These are phyloP conservation scores for Aromia moschata DNA, from an alignment of 2,888 invertebrate genomes.

Conservation along the genomic window DNA sequence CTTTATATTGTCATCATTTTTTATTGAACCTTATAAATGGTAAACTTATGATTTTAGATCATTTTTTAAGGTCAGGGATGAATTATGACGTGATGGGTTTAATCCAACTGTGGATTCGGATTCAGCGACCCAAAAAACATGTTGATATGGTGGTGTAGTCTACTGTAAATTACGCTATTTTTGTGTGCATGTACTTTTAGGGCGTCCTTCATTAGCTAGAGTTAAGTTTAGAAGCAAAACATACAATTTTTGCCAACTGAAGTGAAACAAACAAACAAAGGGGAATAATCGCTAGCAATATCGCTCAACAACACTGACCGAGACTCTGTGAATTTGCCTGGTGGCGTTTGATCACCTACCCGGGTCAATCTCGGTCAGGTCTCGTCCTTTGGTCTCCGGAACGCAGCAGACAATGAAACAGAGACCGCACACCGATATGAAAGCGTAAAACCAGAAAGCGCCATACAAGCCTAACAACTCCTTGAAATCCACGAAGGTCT, in stretches of 20 bases:
- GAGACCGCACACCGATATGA: conserved; percentile 81
- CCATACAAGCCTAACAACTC: conserved; percentile 80
- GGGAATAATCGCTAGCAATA: conserved; percentile 47
- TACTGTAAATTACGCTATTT: too few relatives aligned
- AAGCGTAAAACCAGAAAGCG: conserved; percentile 89
- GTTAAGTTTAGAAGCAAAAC: conserved; percentile 1
- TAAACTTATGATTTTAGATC: too few relatives aligned
- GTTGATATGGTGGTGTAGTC: too few relatives aligned
- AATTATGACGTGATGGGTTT: too few relatives aligned
- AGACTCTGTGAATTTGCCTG: conserved; percentile 48
- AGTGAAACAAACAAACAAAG: conserved; percentile 14
- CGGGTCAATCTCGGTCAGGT: conserved; percentile 87
- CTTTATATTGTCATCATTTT: too few relatives aligned
- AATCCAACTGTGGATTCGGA: too few relatives aligned
- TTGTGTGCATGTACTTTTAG: too few relatives aligned
- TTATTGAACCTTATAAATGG: too few relatives aligned
- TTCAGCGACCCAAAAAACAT: too few relatives aligned
- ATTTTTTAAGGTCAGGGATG: too few relatives aligned
- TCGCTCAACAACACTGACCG: conserved; percentile 55
- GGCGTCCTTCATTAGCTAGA: too few relatives aligned
- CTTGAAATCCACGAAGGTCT: conserved; percentile 86
- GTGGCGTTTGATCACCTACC: conserved; percentile 55
- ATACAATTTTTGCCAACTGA: conserved; percentile 7
- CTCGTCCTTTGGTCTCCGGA: conserved; percentile 91
- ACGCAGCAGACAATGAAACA: conserved; percentile 88